Conservation (phyloP, 2,797 vertebrate species). For the Masticophis lateralis region DNA sequence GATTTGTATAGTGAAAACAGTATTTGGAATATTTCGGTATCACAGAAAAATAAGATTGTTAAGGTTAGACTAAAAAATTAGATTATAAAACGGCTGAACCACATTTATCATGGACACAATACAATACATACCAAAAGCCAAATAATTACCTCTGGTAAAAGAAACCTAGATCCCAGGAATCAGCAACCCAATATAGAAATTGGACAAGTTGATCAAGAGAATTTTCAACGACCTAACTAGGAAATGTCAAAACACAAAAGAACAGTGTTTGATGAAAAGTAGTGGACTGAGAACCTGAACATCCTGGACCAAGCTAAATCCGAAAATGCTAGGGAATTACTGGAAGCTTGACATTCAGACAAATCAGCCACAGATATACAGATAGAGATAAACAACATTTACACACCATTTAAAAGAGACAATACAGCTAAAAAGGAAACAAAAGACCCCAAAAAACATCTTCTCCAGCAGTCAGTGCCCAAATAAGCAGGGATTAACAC, state of each 20-base stretch:
- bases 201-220: not conserved
- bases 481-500: not conserved
- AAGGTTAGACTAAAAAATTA: not conserved
- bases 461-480: not conserved
- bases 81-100: not conserved
- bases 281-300: not conserved
- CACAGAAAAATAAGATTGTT: rapidly evolving
- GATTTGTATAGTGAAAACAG: not conserved
- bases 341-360: not conserved
- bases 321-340: not conserved
- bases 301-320: not conserved
- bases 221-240: not conserved
- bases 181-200: not conserved
- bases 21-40: not conserved
- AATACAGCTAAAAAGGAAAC: not conserved
- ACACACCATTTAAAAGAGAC: not conserved
- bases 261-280: not conserved
- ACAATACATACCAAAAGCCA: not conserved
- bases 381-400: not conserved
- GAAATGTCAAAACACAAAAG: not conserved
- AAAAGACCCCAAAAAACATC: not conserved
- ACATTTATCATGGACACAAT: not conserved
- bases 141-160: not conserved
- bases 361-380: not conserved
- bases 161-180: not conserved